phyloP scores from a whole-genome alignment of 2,888 invertebrate species.

The Sminthurinus aureus region DNA sequence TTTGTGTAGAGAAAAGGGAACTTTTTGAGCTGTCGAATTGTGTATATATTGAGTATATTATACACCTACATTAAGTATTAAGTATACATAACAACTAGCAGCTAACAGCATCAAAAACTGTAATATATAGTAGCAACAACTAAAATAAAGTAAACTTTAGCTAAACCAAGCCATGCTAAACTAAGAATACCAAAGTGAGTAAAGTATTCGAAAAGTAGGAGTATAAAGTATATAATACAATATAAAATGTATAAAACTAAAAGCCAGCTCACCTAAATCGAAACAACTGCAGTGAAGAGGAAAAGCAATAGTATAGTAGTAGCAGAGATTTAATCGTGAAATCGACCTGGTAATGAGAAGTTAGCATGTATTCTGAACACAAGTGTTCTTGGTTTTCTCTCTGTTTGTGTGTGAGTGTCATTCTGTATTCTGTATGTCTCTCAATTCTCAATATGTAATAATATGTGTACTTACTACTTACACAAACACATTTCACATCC shows the following conservation, averaged over 20 bases:
- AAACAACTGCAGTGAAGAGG: constrained; percentile 20
- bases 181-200: neutral
- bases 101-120: too few relatives aligned
- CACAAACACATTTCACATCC: too few relatives aligned
- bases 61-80: too few relatives aligned
- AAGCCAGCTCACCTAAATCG: neutral
- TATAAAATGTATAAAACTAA: neutral
- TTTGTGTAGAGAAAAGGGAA: too few relatives aligned
- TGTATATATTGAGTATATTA: too few relatives aligned
- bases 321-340: neutral
- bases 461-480: too few relatives aligned
- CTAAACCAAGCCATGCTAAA: too few relatives aligned
- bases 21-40: too few relatives aligned
- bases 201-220: neutral
- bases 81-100: too few relatives aligned
- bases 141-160: too few relatives aligned
- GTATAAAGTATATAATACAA: neutral
- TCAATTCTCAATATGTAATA: too few relatives aligned
- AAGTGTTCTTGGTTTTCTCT: constrained; percentile 2
- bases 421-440: neutral
- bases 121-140: too few relatives aligned
- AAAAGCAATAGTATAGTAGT: neutral
- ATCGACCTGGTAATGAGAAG: constrained; percentile 7
- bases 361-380: neutral
- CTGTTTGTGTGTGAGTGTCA: neutral